phyloP scores from a whole-genome alignment of 2,797 vertebrate species.

The Scarus forsteni region DNA sequence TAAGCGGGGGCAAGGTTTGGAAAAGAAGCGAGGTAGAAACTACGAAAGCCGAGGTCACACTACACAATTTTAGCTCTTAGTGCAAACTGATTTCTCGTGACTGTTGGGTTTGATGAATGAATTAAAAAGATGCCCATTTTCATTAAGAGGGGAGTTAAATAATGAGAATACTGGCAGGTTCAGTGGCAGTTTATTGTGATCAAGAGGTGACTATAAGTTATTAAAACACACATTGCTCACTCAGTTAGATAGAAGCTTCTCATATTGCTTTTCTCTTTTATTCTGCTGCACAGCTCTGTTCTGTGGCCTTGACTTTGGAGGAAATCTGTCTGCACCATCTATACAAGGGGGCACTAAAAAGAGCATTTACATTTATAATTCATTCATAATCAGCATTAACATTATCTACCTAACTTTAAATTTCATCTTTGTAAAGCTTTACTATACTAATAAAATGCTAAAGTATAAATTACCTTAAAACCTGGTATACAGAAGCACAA shows the following conservation, averaged over 20 bases:
- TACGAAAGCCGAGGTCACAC: conserved; percentile 70
- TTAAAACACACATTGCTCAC: conserved; percentile 24
- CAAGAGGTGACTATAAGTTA: conserved; percentile 8
- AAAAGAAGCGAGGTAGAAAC: conserved; percentile 71
- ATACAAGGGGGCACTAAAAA: conserved; percentile 39
- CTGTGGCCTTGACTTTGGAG: conserved; percentile 1
- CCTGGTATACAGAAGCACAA: no score
- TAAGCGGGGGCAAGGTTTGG: conserved; percentile 33
- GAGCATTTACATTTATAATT: conserved; percentile 31
- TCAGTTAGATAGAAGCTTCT: conserved; percentile 21
- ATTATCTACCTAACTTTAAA: background rate
- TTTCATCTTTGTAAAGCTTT: no score
- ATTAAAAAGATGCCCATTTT: conserved; percentile 1
- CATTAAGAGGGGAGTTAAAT: conserved; percentile 16
- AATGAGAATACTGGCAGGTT: conserved; percentile 4
- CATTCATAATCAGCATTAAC: conserved; percentile 17
- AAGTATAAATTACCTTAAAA: no score
- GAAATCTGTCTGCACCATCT: conserved; percentile 37
- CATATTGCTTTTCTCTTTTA: conserved; percentile 18
- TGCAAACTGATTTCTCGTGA: conserved; percentile 38
- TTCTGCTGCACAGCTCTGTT: conserved; percentile 15
- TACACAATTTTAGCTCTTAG: conserved; percentile 35
- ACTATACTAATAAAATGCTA: no score
- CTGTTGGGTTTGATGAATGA: conserved; percentile 22
- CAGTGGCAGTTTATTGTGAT: conserved; percentile 36